phyloP scores from a whole-genome alignment of 2,113 vertebrate genomes.

The Dascyllus trimaculatus region DNA sequence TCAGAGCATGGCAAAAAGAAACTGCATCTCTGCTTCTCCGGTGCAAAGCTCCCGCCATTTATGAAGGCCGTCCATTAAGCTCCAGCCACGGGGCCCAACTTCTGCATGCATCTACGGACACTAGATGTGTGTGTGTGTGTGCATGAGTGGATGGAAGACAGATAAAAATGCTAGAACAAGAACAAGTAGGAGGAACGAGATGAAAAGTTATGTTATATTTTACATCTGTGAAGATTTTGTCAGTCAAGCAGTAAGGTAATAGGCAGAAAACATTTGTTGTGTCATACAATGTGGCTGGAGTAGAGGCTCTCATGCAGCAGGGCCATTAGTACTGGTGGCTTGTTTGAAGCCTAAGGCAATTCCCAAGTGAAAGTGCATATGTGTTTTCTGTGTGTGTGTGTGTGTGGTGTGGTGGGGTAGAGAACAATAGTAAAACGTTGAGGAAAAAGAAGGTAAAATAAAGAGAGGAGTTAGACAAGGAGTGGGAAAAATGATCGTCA shows the following conservation, averaged over 20 bases:
- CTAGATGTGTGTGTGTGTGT: constrained; percentile 14
- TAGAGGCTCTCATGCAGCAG: constrained; percentile 23
- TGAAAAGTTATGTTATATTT: not conserved
- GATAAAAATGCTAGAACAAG: not conserved
- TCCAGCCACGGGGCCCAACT: constrained; percentile 49
- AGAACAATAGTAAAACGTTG: constrained; percentile 8
- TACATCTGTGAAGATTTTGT: not conserved
- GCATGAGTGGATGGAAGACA: not conserved
- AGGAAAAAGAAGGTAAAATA: not conserved
- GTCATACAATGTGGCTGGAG: constrained; percentile 2
- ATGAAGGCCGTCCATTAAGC: constrained; percentile 76
- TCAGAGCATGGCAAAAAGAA: constrained; percentile 77
- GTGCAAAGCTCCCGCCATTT: constrained; percentile 63
- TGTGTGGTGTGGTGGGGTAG: not conserved
- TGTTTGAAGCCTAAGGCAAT: constrained; percentile 54
- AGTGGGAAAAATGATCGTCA: not conserved
- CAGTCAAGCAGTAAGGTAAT: constrained; percentile 14
- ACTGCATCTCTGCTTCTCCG: constrained; percentile 44
- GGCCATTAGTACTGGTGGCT: constrained; percentile 51
- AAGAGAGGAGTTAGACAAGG: not conserved
- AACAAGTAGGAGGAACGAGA: not conserved
- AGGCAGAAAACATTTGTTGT: constrained; percentile 21
- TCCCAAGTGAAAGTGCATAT: constrained; percentile 42
- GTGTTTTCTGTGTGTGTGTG: constrained; percentile 46
- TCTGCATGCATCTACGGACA: constrained; percentile 48